Evolutionary conservation across 2,113 vertebrate species (phyloP).

Genomic region (Calidris pugnax): DNA sequence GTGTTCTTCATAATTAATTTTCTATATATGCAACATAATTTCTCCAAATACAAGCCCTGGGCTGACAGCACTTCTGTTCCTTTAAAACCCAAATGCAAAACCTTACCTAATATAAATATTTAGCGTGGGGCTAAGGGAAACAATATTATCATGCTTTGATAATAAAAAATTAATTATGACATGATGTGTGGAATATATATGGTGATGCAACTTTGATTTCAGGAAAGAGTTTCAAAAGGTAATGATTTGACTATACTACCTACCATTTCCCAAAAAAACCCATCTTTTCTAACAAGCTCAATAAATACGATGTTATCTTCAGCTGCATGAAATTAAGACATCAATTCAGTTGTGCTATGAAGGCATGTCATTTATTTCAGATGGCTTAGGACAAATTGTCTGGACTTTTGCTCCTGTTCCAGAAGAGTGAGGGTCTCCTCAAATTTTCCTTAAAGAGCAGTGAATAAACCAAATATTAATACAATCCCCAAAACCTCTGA

Average conservation of each 20-base stretch:
- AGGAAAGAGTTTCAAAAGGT: not conserved
- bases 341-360: not conserved
- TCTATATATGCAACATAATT: not conserved
- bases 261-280: not conserved
- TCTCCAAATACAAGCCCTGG: not conserved
- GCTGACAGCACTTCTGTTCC: not conserved
- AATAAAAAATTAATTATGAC: not conserved
- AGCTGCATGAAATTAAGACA: not conserved
- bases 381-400: not conserved
- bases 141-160: not conserved
- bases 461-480: not conserved
- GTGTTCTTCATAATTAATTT: not conserved
- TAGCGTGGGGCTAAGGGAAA: not conserved
- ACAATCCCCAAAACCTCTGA: not conserved
- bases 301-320: not conserved
- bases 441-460: not conserved
- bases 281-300: not conserved
- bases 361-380: not conserved
- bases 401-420: not conserved
- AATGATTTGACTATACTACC: not conserved
- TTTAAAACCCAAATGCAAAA: not conserved
- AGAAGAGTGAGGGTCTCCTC: not conserved
- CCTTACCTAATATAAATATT: not conserved
- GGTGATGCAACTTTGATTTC: not conserved
- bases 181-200: not conserved